These are phyloP conservation scores for Etheostoma cragini DNA, from an alignment of 2,113 vertebrate species.

Conservation along the genomic window DNA sequence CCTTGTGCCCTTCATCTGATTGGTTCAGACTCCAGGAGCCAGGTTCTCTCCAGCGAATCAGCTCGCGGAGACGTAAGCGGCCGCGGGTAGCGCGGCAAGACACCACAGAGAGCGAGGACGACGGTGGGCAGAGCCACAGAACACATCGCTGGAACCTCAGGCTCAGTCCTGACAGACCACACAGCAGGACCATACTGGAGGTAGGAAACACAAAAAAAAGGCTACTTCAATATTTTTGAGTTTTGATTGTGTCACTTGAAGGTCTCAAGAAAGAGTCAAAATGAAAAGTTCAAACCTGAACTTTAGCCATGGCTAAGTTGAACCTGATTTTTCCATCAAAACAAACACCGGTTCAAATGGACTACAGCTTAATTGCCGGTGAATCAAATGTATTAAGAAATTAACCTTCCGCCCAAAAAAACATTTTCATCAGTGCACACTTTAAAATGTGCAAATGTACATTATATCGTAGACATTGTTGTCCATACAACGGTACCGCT, in stretches of 20 bases:
- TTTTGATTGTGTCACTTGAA: too few relatives aligned
- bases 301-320: too few relatives aligned
- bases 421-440: background rate
- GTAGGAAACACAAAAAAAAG: slow-evolving; percentile 47
- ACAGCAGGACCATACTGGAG: slow-evolving; percentile 83
- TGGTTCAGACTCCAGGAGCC: slow-evolving; percentile 79
- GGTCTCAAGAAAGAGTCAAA: too few relatives aligned
- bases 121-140: slow-evolving; percentile 79
- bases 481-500: background rate
- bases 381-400: too few relatives aligned
- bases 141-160: slow-evolving; percentile 84
- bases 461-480: background rate
- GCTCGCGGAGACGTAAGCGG: slow-evolving; percentile 83
- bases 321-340: too few relatives aligned
- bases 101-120: slow-evolving; percentile 87
- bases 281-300: too few relatives aligned
- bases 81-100: slow-evolving; percentile 82
- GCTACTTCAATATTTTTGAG: too few relatives aligned
- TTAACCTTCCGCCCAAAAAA: too few relatives aligned
- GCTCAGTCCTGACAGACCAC: slow-evolving; percentile 81
- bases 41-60: slow-evolving; percentile 84
- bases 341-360: too few relatives aligned
- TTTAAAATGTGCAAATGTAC: background rate
- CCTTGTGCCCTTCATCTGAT: slow-evolving; percentile 15
- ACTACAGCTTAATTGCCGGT: too few relatives aligned